A percentile compares a stretch with the other conserved stretches of the same genome.
phyloP scores from a whole-genome alignment of 2,888 invertebrate genomes.

The Parthenolecanium corni region DNA sequence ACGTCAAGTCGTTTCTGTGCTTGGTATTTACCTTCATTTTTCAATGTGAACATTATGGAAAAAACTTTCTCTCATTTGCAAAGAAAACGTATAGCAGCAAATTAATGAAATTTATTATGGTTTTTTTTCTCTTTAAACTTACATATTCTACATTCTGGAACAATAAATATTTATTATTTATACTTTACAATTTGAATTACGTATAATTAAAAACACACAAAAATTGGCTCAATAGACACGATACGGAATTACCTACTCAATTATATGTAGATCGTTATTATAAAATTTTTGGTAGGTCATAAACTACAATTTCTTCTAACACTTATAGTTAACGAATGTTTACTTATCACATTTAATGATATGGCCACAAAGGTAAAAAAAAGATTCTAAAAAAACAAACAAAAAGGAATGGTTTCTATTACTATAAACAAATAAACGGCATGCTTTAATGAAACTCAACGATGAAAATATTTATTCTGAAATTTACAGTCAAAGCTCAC shows the following conservation, averaged over 20 bases:
- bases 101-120: not conserved
- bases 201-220: constrained; percentile 10
- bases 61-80: too few relatives aligned
- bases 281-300: constrained; percentile 9
- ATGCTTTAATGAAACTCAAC: too few relatives aligned
- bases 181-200: constrained; percentile 20
- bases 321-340: constrained; percentile 1
- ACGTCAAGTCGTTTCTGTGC: too few relatives aligned
- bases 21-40: too few relatives aligned
- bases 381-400: not conserved
- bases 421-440: too few relatives aligned
- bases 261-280: not conserved
- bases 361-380: constrained; percentile 16
- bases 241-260: not conserved
- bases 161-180: constrained; percentile 25
- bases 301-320: not conserved
- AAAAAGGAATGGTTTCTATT: too few relatives aligned
- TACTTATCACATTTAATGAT: constrained; percentile 24
- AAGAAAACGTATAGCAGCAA: too few relatives aligned
- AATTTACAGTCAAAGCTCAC: not conserved
- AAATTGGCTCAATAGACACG: constrained; percentile 1
- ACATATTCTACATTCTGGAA: constrained; percentile 12
- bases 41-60: too few relatives aligned
- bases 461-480: not conserved
- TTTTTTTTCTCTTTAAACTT: constrained; percentile 11